These are phyloP conservation scores for Sinotaia quadrata DNA, from an alignment of 2,888 invertebrate genomes.

Conservation along the genomic window DNA sequence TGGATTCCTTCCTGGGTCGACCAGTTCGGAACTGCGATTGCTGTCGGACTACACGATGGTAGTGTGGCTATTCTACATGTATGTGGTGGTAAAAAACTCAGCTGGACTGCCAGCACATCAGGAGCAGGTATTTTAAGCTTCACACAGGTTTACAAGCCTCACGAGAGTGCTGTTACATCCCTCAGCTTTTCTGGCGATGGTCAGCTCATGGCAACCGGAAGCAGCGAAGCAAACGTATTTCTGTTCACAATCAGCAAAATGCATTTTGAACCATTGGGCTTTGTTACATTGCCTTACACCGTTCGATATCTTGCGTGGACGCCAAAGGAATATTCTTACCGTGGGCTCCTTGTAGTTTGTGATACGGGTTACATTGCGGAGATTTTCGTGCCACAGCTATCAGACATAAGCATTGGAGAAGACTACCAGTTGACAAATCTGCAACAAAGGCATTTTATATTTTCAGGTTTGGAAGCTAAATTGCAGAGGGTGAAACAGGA, in stretches of 20 bases:
- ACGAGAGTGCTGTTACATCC: slow-evolving; percentile 4
- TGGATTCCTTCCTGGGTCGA: slow-evolving; percentile 26
- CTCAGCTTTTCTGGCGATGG: slow-evolving; percentile 21
- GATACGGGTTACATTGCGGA: slow-evolving; percentile 3
- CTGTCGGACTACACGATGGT: slow-evolving; percentile 33
- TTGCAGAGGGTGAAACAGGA: no score
- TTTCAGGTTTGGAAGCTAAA: no score
- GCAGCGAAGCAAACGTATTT: slow-evolving; percentile 33
- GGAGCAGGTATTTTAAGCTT: background rate
- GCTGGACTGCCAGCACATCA: background rate
- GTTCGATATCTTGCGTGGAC: slow-evolving; percentile 13
- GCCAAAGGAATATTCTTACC: background rate
- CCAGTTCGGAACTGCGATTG: background rate
- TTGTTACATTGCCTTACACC: slow-evolving; percentile 23
- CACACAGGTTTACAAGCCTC: slow-evolving; percentile 31
- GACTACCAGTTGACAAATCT: no score
- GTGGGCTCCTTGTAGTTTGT: slow-evolving; percentile 9
- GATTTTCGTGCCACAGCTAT: background rate
- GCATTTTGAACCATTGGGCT: slow-evolving; percentile 23
- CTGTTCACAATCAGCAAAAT: slow-evolving; percentile 19
- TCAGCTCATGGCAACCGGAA: slow-evolving; percentile 19
- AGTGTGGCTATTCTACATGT: no score
- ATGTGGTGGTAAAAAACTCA: no score
- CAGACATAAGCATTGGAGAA: background rate
- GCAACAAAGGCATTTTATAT: no score